phyloP scores from a whole-genome alignment of 2,888 invertebrate genomes.

The Meiosimyza decipiens region DNA sequence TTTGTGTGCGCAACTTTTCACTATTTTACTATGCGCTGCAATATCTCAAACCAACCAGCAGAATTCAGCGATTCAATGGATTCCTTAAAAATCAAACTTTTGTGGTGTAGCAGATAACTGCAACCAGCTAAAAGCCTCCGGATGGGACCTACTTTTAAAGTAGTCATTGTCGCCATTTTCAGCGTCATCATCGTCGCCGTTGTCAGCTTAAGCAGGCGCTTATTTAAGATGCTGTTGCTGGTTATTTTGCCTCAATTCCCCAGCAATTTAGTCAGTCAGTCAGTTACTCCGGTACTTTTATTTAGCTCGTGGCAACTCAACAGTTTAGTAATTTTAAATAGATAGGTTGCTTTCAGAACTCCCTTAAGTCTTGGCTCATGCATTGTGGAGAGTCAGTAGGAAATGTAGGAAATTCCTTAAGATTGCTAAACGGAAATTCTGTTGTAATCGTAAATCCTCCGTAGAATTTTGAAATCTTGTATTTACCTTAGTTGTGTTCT shows the following conservation, averaged over 20 bases:
- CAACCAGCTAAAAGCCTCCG: background rate
- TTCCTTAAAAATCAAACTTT: background rate
- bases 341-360: background rate
- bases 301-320: conserved; percentile 19
- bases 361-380: background rate
- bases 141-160: conserved; percentile 16
- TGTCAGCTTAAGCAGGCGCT: conserved; percentile 7
- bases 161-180: conserved; percentile 5
- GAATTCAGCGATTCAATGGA: background rate
- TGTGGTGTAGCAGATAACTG: background rate
- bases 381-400: background rate
- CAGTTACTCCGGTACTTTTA: conserved; percentile 3
- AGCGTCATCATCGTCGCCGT: conserved; percentile 1
- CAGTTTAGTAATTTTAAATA: conserved; percentile 21
- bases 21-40: too few relatives aligned
- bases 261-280: background rate
- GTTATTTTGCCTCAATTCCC: too few relatives aligned
- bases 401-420: too few relatives aligned
- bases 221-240: background rate
- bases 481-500: too few relatives aligned
- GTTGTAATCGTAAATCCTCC: too few relatives aligned
- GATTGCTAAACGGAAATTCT: too few relatives aligned
- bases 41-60: too few relatives aligned
- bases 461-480: too few relatives aligned
- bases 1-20: too few relatives aligned